Conservation (phyloP, 2,797 vertebrate genomes). For the Thunnus albacares region DNA sequence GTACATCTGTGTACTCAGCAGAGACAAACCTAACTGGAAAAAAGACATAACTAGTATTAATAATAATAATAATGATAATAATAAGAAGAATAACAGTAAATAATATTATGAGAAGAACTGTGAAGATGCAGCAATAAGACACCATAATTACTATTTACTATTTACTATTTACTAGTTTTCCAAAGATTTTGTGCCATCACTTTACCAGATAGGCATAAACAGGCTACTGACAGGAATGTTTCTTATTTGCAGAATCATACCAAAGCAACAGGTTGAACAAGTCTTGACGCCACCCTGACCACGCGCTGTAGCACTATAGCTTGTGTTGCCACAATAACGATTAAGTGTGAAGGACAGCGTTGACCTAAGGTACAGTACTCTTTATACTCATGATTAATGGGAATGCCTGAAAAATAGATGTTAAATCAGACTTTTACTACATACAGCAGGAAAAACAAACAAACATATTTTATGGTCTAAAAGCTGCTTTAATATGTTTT, state of each 20-base stretch:
- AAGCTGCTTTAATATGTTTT: no score
- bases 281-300: not conserved
- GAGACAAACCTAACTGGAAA: not conserved
- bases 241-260: not conserved
- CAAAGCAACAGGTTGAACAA: not conserved
- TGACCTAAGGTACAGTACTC: conserved; percentile 29
- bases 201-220: not conserved
- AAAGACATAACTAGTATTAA: no score
- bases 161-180: no score
- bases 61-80: no score
- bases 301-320: rapidly evolving
- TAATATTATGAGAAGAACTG: no score
- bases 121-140: no score
- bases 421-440: not conserved
- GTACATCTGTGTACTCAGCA: not conserved
- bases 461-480: no score
- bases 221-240: no score
- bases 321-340: not conserved
- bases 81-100: no score
- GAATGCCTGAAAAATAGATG: not conserved
- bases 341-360: not conserved
- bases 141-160: not conserved
- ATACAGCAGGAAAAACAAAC: not conserved
- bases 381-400: not conserved
- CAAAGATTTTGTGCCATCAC: not conserved